Evolutionary conservation across 2,113 vertebrate genomes (phyloP).

Genomic region (Gallinago media): DNA sequence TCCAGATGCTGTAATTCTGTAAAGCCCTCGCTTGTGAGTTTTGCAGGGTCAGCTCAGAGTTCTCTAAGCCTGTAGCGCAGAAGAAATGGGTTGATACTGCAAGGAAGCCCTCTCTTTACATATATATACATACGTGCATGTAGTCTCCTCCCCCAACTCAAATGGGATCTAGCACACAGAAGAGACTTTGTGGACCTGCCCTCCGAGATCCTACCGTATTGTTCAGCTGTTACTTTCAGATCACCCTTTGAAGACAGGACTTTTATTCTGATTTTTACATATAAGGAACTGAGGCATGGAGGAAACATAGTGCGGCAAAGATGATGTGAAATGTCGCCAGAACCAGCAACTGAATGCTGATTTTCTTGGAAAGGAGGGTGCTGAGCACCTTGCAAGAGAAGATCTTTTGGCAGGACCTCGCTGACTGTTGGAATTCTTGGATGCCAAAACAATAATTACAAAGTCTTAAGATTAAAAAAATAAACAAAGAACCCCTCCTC

Average conservation of each 20-base stretch:
- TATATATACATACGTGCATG: background rate
- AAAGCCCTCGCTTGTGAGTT: background rate
- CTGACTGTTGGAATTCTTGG: slow-evolving; percentile 34
- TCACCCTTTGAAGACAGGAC: background rate
- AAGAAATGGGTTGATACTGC: background rate
- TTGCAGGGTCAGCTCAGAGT: background rate
- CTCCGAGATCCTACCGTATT: background rate
- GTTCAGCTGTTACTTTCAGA: background rate
- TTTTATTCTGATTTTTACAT: slow-evolving; percentile 10
- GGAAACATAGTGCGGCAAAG: background rate
- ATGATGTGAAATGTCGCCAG: background rate
- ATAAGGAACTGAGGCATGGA: background rate
- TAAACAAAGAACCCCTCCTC: slow-evolving; percentile 67
- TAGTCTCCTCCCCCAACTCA: background rate
- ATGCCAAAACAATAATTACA: slow-evolving; percentile 65
- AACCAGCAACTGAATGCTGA: background rate
- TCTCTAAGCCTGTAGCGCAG: background rate
- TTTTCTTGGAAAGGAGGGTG: slow-evolving; percentile 59
- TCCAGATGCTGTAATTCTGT: background rate
- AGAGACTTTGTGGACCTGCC: background rate
- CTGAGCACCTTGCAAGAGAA: slow-evolving; percentile 49
- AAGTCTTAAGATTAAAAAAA: slow-evolving; percentile 60
- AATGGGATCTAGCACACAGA: background rate
- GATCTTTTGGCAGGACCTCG: slow-evolving; percentile 11
- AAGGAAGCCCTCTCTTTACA: background rate